phyloP scores from a whole-genome alignment of 2,797 vertebrate genomes.

The Poeciliopsis turneri region DNA sequence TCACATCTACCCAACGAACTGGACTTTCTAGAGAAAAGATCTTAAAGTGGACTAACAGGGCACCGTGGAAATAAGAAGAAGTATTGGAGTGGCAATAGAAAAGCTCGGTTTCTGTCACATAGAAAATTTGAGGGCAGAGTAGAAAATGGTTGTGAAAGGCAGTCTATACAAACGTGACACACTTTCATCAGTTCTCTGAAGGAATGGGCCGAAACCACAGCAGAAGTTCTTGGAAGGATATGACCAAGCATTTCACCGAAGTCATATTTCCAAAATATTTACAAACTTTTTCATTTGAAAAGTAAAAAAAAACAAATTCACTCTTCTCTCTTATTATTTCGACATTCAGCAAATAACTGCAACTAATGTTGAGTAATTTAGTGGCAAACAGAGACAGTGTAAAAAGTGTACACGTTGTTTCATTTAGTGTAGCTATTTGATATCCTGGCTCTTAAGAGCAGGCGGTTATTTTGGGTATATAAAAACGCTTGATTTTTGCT shows the following conservation, averaged over 20 bases:
- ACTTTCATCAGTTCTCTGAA: not conserved
- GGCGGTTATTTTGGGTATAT: constrained; percentile 11
- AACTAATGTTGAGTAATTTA: not conserved
- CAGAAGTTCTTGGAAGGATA: not conserved
- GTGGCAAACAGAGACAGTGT: not conserved
- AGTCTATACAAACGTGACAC: not conserved
- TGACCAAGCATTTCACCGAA: not conserved
- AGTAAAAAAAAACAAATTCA: not conserved
- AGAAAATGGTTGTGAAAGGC: not conserved
- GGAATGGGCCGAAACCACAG: not conserved
- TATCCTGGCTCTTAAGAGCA: constrained; percentile 6
- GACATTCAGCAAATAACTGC: not conserved
- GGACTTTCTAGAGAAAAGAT: no score
- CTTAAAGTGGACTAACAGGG: no score
- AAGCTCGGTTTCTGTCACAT: not conserved
- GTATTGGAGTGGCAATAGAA: not conserved
- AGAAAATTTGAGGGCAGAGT: not conserved
- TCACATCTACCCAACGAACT: no score
- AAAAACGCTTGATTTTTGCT: constrained; percentile 39
- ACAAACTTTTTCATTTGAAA: not conserved
- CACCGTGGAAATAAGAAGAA: not conserved
- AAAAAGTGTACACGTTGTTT: not conserved
- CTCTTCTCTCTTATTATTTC: not conserved
- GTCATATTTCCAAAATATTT: not conserved
- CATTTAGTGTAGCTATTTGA: not conserved